Evolutionary conservation across 35 echinoderm and acorn worm genomes (phyloP).

Genomic region (Chiridota heheva): DNA sequence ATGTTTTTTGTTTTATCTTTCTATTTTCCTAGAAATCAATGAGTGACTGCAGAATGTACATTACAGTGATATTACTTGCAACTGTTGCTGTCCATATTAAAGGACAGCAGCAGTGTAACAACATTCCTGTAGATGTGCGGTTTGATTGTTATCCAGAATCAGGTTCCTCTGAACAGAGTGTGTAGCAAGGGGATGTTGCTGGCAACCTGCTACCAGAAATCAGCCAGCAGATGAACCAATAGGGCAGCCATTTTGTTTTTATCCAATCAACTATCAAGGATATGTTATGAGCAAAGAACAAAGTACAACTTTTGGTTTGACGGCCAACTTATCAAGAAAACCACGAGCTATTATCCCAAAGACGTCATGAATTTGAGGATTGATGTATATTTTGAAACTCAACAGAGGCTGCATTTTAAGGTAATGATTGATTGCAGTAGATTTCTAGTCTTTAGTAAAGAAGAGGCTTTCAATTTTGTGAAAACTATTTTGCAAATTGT

Average conservation of each 20-base stretch:
- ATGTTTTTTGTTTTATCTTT: too few species aligned
- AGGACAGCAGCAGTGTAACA: too few species aligned
- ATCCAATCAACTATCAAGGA: conserved; percentile 56
- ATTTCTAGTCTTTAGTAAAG: too few species aligned
- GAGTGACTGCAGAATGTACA: too few species aligned
- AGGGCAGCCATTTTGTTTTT: conserved; percentile 67
- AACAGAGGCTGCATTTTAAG: conserved; percentile 67
- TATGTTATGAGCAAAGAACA: conserved; percentile 35
- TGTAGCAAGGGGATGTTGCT: conserved; percentile 67
- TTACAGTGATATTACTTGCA: too few species aligned
- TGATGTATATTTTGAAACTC: conserved; percentile 68
- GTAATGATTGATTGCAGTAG: too few species aligned
- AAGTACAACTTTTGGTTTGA: conserved; percentile 58
- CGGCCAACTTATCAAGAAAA: conserved; percentile 41
- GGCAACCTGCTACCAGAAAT: conserved; percentile 26
- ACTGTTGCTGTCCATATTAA: too few species aligned
- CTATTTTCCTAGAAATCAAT: too few species aligned
- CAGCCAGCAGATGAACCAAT: not conserved
- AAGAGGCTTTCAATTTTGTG: too few species aligned
- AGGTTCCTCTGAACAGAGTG: conserved; percentile 46
- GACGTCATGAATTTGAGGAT: conserved; percentile 57
- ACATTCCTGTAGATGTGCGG: too few species aligned
- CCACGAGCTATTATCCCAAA: conserved; percentile 67
- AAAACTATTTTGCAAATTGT: too few species aligned
- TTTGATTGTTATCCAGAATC: conserved; percentile 59